phyloP scores from a whole-genome alignment of 2,113 vertebrate genomes.

The Philantomba maxwellii region DNA sequence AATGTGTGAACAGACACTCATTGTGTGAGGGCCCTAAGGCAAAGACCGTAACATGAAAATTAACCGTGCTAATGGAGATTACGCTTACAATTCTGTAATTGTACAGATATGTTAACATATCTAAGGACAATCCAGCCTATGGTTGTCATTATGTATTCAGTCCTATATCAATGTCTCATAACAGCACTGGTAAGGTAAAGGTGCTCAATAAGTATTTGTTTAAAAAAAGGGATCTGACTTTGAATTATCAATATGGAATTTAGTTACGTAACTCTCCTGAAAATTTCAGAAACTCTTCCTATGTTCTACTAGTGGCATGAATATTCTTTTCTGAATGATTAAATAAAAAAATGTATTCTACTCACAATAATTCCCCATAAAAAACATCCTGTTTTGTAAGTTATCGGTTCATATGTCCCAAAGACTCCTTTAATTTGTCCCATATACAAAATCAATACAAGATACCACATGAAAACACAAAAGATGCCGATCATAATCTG shows the following conservation, averaged over 20 bases:
- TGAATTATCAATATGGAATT: neutral
- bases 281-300: neutral
- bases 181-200: neutral
- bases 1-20: neutral
- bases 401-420: conserved; percentile 60
- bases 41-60: neutral
- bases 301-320: neutral
- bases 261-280: conserved; percentile 5
- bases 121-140: neutral
- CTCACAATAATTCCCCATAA: conserved; percentile 64
- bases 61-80: neutral
- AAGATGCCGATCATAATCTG: conserved; percentile 64
- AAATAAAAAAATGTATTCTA: conserved; percentile 41
- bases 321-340: neutral
- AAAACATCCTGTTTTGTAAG: conserved; percentile 52
- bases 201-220: neutral
- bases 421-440: conserved; percentile 62
- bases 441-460: conserved; percentile 55
- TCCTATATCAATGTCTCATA: neutral
- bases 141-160: neutral
- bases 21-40: neutral
- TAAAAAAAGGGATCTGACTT: neutral
- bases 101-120: neutral
- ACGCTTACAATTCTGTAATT: neutral
- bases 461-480: conserved; percentile 65